A percentile compares a stretch with the other conserved stretches of the same genome.
Conservation (phyloP, 2,888 invertebrate species). For the Pecten maximus region DNA sequence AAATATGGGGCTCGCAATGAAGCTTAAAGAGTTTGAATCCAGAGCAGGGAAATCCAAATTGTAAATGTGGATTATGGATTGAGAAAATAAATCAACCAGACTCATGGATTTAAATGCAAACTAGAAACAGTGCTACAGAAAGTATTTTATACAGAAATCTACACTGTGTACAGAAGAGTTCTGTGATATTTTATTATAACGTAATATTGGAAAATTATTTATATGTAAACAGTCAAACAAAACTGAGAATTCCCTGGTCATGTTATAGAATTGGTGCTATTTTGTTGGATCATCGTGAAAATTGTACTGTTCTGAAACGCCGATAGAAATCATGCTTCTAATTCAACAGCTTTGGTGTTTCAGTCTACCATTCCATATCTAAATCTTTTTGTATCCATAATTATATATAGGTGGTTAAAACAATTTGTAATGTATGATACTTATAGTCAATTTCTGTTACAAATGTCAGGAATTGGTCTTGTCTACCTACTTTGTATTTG, state of each 20-base stretch:
- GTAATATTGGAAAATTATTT: background rate
- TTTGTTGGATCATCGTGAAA: background rate
- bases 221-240: background rate
- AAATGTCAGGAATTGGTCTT: background rate
- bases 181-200: conserved; percentile 31
- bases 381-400: background rate
- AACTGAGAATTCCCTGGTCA: no score
- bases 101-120: background rate
- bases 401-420: background rate
- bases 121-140: background rate
- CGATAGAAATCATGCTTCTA: background rate
- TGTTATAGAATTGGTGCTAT: no score
- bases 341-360: background rate
- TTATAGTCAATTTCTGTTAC: background rate
- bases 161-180: background rate
- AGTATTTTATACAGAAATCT: background rate
- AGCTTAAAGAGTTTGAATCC: conserved; percentile 85
- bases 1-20: conserved; percentile 98
- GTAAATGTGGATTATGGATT: background rate
- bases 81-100: background rate
- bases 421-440: background rate
- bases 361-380: background rate
- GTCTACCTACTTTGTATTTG: no score
- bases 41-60: conserved; percentile 60
- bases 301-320: background rate